phyloP scores from a whole-genome alignment of 2,797 vertebrate genomes.

The Falco naumanni region DNA sequence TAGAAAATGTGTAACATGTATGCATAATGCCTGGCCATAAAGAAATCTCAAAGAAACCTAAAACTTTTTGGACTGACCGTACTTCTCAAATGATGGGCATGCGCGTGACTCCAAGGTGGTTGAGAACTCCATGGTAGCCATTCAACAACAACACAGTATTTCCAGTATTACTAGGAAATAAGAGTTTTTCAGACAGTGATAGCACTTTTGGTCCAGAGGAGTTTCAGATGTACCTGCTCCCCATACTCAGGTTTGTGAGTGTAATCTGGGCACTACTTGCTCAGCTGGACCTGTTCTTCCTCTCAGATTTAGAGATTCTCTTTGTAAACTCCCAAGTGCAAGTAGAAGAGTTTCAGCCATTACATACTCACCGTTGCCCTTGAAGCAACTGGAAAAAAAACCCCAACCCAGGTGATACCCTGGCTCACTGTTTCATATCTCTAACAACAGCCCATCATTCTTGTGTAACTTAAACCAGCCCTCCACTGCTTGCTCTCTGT shows the following conservation, averaged over 20 bases:
- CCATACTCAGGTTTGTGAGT: background rate
- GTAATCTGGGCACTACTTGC: background rate
- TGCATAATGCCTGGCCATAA: rapidly evolving
- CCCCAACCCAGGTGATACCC: background rate
- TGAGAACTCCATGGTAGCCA: background rate
- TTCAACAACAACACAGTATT: background rate
- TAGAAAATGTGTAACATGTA: background rate
- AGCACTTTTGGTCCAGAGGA: background rate
- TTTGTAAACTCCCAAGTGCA: background rate
- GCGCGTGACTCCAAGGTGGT: background rate
- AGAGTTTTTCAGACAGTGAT: background rate
- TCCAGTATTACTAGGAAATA: background rate
- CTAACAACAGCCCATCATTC: background rate
- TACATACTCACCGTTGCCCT: background rate
- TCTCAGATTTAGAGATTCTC: background rate
- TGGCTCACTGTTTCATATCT: background rate
- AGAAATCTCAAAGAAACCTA: background rate
- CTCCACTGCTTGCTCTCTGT: background rate
- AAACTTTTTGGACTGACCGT: background rate
- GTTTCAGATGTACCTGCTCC: background rate
- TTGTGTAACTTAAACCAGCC: background rate
- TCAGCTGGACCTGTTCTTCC: background rate
- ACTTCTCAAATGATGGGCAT: background rate
- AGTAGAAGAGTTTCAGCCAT: background rate
- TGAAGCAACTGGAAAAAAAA: background rate